These are phyloP conservation scores for Nasua narica DNA, from an alignment of 2,797 vertebrate species.

Conservation along the genomic window DNA sequence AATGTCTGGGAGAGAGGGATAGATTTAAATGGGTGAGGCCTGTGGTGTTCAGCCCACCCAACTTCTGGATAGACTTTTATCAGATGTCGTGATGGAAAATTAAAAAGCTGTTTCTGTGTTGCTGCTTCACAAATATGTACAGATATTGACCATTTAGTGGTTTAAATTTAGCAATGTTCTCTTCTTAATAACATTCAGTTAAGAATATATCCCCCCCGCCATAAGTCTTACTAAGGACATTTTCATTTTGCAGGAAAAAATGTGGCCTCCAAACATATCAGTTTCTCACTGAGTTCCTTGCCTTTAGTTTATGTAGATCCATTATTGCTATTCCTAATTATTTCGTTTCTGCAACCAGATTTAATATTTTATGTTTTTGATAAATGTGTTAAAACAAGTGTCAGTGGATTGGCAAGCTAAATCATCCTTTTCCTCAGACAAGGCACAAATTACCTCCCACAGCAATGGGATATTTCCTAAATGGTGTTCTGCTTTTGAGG, in stretches of 20 bases:
- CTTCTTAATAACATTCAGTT: neutral
- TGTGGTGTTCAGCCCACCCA: neutral
- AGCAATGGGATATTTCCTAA: neutral
- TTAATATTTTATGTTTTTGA: constrained; percentile 29
- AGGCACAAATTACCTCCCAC: neutral
- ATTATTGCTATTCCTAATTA: neutral
- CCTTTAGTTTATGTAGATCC: neutral
- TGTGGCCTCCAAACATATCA: neutral
- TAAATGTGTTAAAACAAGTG: constrained; percentile 8
- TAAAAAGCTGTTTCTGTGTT: neutral
- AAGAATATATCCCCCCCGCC: neutral
- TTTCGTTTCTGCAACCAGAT: constrained; percentile 5
- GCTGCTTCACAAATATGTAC: neutral
- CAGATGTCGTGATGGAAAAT: neutral
- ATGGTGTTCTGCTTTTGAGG: neutral
- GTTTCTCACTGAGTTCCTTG: neutral
- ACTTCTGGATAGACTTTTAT: neutral
- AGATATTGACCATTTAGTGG: neutral
- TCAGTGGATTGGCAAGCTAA: neutral
- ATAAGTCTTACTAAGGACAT: neutral
- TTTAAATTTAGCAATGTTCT: neutral
- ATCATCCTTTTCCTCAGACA: neutral
- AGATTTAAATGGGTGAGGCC: neutral
- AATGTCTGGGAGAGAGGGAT: neutral
- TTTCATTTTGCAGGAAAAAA: constrained; percentile 31